phyloP scores from a whole-genome alignment of 2,113 vertebrate genomes.

The Alouatta palliata region DNA sequence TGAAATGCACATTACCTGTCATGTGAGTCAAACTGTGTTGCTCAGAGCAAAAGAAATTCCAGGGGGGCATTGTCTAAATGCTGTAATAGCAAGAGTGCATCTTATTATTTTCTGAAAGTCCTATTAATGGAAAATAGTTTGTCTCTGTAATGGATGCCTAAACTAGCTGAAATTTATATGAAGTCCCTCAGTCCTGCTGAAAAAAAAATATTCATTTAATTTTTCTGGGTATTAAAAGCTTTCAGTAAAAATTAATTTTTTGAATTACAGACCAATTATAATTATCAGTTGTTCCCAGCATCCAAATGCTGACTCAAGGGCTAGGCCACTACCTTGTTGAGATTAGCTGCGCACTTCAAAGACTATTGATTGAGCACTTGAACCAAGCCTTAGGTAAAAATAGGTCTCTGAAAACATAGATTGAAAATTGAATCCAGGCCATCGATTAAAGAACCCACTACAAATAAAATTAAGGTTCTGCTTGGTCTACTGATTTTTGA shows the following conservation, averaged over 20 bases:
- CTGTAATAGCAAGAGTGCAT: slow-evolving; percentile 63
- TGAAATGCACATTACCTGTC: slow-evolving; percentile 49
- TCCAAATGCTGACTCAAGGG: slow-evolving; percentile 71
- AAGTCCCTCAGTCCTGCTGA: neutral
- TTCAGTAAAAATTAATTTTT: slow-evolving; percentile 64
- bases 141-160: slow-evolving; percentile 45
- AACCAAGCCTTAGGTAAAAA: slow-evolving; percentile 71
- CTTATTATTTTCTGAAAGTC: slow-evolving; percentile 74
- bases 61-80: slow-evolving; percentile 69
- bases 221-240: slow-evolving; percentile 40
- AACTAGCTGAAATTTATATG: slow-evolving; percentile 44
- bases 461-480: slow-evolving; percentile 54
- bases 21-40: slow-evolving; percentile 3
- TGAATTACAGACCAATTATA: slow-evolving; percentile 61
- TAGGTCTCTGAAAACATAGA: slow-evolving; percentile 60
- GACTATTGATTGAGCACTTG: slow-evolving; percentile 67
- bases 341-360: slow-evolving; percentile 71
- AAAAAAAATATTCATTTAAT: slow-evolving; percentile 29
- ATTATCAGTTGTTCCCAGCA: slow-evolving; percentile 45
- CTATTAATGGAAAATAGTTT: slow-evolving; percentile 60
- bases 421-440: slow-evolving; percentile 63
- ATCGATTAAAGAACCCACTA: slow-evolving; percentile 60
- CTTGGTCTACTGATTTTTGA: slow-evolving; percentile 61
- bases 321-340: slow-evolving; percentile 57
- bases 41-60: slow-evolving; percentile 56